Conservation (phyloP, 2,797 vertebrate genomes). For the Myotis findleyi region DNA sequence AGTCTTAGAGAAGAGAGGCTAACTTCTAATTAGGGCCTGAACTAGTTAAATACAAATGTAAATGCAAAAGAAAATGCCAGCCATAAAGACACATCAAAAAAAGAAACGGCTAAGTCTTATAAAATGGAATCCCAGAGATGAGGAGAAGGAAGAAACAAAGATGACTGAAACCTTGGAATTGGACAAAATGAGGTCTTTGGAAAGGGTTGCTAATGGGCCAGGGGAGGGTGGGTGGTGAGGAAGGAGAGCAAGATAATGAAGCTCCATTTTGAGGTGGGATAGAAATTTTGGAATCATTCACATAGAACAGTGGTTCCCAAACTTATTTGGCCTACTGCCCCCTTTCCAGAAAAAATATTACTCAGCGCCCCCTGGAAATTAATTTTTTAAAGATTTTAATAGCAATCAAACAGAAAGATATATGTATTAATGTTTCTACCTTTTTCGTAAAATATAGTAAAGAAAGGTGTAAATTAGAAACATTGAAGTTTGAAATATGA, state of each 20-base stretch:
- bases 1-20: background rate
- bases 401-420: no score
- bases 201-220: background rate
- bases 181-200: background rate
- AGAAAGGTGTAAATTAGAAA: no score
- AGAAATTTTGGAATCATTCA: constrained; percentile 55
- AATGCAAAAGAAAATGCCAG: constrained; percentile 30
- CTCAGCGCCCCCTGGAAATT: no score
- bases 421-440: no score
- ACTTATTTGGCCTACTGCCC: no score
- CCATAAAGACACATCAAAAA: constrained; percentile 14
- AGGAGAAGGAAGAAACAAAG: background rate
- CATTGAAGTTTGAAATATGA: no score
- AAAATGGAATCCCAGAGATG: constrained; percentile 1
- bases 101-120: background rate
- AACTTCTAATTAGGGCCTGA: background rate
- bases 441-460: no score
- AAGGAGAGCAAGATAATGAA: constrained; percentile 5
- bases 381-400: no score
- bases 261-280: background rate
- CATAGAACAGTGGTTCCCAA: no score
- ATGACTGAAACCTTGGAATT: background rate
- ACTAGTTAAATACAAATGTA: constrained; percentile 27
- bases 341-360: no score
- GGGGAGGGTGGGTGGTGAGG: background rate